These are phyloP conservation scores for Phalloptychus januarius DNA, from an alignment of 2,797 vertebrate genomes.

Conservation along the genomic window DNA sequence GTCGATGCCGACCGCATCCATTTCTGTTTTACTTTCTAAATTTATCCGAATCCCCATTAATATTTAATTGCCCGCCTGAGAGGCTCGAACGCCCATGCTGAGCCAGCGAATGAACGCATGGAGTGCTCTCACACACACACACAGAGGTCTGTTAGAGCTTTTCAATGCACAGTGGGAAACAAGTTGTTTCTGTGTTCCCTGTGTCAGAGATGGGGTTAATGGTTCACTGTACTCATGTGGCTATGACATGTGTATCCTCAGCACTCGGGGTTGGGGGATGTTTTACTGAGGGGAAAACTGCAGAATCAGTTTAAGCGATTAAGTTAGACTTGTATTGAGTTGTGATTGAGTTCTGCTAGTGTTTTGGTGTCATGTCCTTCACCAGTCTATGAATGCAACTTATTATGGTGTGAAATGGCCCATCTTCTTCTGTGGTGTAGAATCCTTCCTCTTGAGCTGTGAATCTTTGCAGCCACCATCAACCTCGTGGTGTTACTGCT, in stretches of 20 bases:
- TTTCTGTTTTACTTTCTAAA: conserved; percentile 67
- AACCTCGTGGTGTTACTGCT: neutral
- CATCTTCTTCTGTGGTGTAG: neutral
- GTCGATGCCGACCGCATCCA: conserved; percentile 41
- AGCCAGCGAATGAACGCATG: conserved; percentile 62
- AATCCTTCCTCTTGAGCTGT: neutral
- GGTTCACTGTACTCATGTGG: conserved; percentile 34
- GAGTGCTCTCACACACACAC: conserved; percentile 36
- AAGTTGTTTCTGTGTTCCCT: conserved; percentile 48
- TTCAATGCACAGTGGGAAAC: conserved; percentile 53
- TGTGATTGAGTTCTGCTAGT: neutral
- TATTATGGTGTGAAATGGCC: neutral
- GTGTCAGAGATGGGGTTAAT: conserved; percentile 26
- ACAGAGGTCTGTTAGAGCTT: conserved; percentile 45
- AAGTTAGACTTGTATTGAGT: neutral
- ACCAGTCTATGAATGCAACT: neutral
- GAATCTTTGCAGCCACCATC: neutral
- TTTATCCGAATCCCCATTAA: conserved; percentile 69
- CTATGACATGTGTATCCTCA: conserved; percentile 19
- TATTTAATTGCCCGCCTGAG: conserved; percentile 69
- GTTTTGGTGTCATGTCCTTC: conserved; percentile 41
- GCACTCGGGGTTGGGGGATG: neutral
- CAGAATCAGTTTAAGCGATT: conserved; percentile 22
- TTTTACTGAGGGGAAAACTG: conserved; percentile 14
- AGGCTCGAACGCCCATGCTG: conserved; percentile 63